Conservation (phyloP, 2,797 vertebrate genomes). For the Anguilla anguilla region DNA sequence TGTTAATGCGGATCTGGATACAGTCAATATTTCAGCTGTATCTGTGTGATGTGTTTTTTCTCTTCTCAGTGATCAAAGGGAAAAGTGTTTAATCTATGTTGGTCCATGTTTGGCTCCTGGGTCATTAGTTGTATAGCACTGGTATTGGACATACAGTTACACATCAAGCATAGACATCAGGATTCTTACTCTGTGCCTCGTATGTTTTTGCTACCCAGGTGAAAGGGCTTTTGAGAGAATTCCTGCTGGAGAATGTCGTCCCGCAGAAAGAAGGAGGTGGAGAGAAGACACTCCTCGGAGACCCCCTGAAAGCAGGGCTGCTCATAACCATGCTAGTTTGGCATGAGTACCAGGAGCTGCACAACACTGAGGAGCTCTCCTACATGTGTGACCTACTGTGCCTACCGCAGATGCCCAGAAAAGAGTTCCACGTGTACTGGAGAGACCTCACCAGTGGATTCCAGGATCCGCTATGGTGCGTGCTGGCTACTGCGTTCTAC, state of each 20-base stretch:
- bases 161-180: not conserved
- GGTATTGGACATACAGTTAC: too few relatives aligned
- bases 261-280: not conserved
- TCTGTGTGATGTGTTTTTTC: too few relatives aligned
- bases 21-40: too few relatives aligned
- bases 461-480: not conserved
- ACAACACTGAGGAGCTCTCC: accelerated
- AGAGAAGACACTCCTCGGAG: not conserved
- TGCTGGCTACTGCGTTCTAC: not conserved
- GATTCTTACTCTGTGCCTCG: not conserved
- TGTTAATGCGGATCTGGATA: too few relatives aligned
- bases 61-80: too few relatives aligned
- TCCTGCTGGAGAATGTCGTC: not conserved
- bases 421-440: slow-evolving; percentile 30
- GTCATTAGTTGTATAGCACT: too few relatives aligned
- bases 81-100: too few relatives aligned
- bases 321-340: slow-evolving; percentile 39
- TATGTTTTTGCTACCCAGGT: slow-evolving; percentile 54
- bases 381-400: slow-evolving; percentile 59
- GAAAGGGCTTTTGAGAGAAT: slow-evolving; percentile 40
- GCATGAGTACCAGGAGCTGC: accelerated
- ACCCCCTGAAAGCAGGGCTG: slow-evolving; percentile 59
- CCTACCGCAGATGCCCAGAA: slow-evolving; percentile 23
- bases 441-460: not conserved
- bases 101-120: too few relatives aligned